Conservation (phyloP, 1,140 invertebrate species). For the Caenorhabditis latens region DNA sequence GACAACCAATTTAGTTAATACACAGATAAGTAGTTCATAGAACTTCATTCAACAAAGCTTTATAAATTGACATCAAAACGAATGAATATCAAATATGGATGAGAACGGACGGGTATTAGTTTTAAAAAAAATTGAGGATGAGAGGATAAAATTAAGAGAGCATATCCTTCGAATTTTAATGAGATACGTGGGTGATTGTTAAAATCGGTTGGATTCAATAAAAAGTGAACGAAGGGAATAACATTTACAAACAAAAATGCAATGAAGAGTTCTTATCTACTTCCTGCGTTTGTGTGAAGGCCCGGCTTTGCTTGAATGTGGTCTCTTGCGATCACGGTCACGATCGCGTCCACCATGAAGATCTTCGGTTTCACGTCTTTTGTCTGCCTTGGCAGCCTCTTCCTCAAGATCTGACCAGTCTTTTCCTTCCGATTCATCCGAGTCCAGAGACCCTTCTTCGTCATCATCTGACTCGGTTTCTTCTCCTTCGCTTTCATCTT, state of each 20-base stretch:
- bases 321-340: slow-evolving; percentile 35
- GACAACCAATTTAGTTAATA: too few species aligned
- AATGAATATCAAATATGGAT: background rate
- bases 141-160: background rate
- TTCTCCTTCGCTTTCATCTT: slow-evolving; percentile 79
- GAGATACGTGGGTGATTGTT: background rate
- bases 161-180: background rate
- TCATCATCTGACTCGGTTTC: slow-evolving; percentile 67
- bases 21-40: background rate
- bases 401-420: slow-evolving; percentile 85
- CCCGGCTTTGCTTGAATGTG: slow-evolving; percentile 19
- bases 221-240: too few species aligned
- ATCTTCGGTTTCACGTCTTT: slow-evolving; percentile 71
- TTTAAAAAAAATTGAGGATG: background rate
- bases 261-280: background rate
- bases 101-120: background rate
- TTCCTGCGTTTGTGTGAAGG: slow-evolving; percentile 45
- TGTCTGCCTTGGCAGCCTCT: slow-evolving; percentile 80
- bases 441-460: slow-evolving; percentile 64
- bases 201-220: too few species aligned
- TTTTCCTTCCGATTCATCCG: slow-evolving; percentile 75
- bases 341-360: slow-evolving; percentile 18
- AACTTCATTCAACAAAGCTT: slow-evolving; percentile 5
- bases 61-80: background rate
- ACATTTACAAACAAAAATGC: background rate